A percentile compares a stretch with the other conserved stretches of the same genome.
phyloP scores from a whole-genome alignment of 2,797 vertebrate genomes.

The Pseudochirops corinnae region DNA sequence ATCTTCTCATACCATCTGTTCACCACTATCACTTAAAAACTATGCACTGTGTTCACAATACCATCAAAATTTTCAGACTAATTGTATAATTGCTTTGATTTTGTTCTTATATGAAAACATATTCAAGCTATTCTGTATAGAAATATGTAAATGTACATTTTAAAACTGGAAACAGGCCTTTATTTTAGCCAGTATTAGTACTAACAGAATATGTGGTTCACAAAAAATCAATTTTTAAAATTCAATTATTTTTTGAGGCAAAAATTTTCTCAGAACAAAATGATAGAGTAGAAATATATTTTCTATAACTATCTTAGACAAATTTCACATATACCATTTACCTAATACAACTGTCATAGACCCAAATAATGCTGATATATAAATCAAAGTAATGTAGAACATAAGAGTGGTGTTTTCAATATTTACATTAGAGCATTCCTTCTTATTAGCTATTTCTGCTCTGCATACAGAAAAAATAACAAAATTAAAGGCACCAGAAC shows the following conservation, averaged over 20 bases:
- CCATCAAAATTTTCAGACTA: conserved; percentile 77
- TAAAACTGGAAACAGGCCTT: neutral
- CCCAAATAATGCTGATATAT: neutral
- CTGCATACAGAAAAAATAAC: too few relatives aligned
- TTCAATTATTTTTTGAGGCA: neutral
- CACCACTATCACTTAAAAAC: conserved; percentile 84
- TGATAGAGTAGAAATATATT: neutral
- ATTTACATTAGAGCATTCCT: neutral
- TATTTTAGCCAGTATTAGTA: neutral
- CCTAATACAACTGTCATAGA: neutral
- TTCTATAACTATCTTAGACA: conserved; percentile 3
- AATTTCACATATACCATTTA: neutral
- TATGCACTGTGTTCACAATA: conserved; percentile 81
- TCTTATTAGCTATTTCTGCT: neutral
- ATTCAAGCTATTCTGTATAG: conserved; percentile 46
- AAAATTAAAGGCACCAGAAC: neutral
- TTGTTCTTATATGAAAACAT: neutral
- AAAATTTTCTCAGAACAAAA: neutral
- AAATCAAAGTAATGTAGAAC: neutral
- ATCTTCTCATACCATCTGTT: conserved; percentile 91
- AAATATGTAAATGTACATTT: conserved; percentile 41
- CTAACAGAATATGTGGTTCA: conserved; percentile 48
- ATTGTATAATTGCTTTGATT: neutral
- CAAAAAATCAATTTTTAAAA: conserved; percentile 44
- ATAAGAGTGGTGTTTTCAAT: neutral